These are phyloP conservation scores for Morinoia aosen DNA, from an alignment of 2,888 invertebrate species.

Conservation along the genomic window DNA sequence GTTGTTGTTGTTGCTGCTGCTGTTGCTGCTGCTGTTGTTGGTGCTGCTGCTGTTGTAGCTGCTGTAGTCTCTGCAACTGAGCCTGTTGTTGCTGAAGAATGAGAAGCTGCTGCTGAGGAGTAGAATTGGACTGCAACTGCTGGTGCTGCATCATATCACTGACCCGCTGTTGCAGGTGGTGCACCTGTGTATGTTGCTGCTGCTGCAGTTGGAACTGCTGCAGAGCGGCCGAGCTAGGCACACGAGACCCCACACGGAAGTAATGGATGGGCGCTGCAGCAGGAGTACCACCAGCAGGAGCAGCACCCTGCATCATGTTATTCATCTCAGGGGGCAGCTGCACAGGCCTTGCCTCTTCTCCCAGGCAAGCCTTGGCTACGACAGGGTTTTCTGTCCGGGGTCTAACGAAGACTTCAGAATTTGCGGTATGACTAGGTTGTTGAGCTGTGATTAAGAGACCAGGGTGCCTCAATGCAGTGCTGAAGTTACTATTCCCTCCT, in stretches of 20 bases:
- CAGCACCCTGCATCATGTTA: slow-evolving; percentile 44
- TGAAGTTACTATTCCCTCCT: background rate
- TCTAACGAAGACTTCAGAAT: background rate
- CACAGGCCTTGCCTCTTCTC: background rate
- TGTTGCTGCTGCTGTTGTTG: slow-evolving; percentile 48
- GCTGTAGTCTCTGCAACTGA: slow-evolving; percentile 2
- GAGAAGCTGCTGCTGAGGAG: background rate
- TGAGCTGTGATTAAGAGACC: background rate
- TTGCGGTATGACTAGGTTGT: background rate
- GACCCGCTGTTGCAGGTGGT: slow-evolving; percentile 25
- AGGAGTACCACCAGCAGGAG: slow-evolving; percentile 13
- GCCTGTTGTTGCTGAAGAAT: slow-evolving; percentile 33
- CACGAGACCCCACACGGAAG: slow-evolving; percentile 8
- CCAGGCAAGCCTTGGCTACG: background rate
- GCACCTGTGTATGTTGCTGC: slow-evolving; percentile 24
- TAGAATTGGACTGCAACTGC: slow-evolving; percentile 44
- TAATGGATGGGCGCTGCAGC: slow-evolving; percentile 37
- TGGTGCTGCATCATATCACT: slow-evolving; percentile 34
- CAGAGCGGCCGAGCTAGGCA: background rate
- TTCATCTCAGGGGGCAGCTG: slow-evolving; percentile 9
- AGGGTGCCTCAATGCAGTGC: background rate
- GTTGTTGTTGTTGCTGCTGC: slow-evolving; percentile 47
- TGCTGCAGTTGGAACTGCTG: slow-evolving; percentile 21
- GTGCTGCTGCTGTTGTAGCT: slow-evolving; percentile 11
- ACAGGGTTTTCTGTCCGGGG: background rate